Percentiles rank a stretch among this genome's conserved stretches.
Conservation (phyloP, 2,113 vertebrate species). For the Megaptera novaeangliae region DNA sequence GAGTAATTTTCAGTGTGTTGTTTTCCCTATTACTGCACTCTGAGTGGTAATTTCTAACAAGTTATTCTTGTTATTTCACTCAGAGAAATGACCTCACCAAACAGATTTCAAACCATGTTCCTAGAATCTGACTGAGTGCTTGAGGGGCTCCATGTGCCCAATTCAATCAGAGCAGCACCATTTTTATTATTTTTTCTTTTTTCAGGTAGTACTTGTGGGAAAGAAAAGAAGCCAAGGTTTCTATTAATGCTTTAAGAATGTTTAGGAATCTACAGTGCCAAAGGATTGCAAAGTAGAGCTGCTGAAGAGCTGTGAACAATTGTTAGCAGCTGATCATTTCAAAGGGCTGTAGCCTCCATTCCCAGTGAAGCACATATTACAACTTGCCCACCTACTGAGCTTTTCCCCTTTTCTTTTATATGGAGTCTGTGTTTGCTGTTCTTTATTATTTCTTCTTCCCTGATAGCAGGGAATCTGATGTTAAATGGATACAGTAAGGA, state of each 20-base stretch:
- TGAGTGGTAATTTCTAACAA: neutral
- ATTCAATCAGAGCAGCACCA: neutral
- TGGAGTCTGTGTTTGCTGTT: neutral
- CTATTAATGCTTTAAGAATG: conserved; percentile 7
- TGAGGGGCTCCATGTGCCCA: neutral
- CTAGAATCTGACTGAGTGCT: neutral
- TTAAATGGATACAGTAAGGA: neutral
- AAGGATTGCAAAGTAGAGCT: neutral
- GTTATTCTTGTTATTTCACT: neutral
- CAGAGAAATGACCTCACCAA: neutral
- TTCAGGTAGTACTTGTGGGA: neutral
- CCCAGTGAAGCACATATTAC: neutral
- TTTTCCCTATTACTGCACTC: neutral
- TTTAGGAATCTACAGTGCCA: neutral
- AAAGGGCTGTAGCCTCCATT: neutral
- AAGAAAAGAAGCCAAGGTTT: neutral
- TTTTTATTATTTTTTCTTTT: neutral
- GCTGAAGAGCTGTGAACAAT: neutral
- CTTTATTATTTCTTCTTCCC: neutral
- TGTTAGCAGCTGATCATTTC: neutral
- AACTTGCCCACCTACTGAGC: neutral
- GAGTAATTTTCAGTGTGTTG: neutral
- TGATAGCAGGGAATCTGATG: neutral
- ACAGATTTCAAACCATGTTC: neutral
- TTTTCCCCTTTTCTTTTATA: neutral